Conservation (phyloP, 2,888 invertebrate species). For the Parelbella ahira region DNA sequence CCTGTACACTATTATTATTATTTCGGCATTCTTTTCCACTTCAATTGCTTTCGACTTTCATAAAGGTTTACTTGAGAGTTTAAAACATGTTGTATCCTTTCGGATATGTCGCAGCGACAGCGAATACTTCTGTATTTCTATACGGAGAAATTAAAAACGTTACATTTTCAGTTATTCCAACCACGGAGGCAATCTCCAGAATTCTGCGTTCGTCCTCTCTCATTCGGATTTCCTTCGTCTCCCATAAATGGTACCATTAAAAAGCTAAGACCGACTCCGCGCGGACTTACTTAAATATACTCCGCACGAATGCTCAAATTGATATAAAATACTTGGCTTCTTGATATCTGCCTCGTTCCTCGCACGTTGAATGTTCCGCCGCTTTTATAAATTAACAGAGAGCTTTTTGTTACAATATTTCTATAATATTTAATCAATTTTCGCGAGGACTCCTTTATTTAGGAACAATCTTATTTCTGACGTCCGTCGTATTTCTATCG, state of each 20-base stretch:
- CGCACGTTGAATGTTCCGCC: constrained; percentile 17
- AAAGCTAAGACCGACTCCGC: constrained; percentile 58
- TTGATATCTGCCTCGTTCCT: constrained; percentile 47
- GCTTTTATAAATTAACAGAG: constrained; percentile 18
- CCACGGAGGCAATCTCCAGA: constrained; percentile 48
- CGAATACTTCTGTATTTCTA: no score
- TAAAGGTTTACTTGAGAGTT: no score
- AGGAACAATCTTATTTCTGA: no score
- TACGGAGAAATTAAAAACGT: constrained; percentile 15
- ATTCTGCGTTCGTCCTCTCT: constrained; percentile 53
- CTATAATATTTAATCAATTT: constrained; percentile 11
- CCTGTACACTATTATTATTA: constrained; percentile 16
- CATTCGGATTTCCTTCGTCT: constrained; percentile 57
- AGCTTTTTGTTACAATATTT: constrained; percentile 13
- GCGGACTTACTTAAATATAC: constrained; percentile 68
- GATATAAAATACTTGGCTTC: constrained; percentile 72
- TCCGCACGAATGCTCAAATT: constrained; percentile 73
- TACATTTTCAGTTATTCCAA: constrained; percentile 19
- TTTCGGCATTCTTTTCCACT: no score
- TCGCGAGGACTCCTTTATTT: not conserved
- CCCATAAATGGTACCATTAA: constrained; percentile 68
- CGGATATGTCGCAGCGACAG: no score
- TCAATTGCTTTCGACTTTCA: no score
- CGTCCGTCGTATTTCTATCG: no score
- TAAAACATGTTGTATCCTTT: no score